These are phyloP conservation scores for Chirona hameri DNA, from an alignment of 2,888 invertebrate genomes.

Conservation along the genomic window DNA sequence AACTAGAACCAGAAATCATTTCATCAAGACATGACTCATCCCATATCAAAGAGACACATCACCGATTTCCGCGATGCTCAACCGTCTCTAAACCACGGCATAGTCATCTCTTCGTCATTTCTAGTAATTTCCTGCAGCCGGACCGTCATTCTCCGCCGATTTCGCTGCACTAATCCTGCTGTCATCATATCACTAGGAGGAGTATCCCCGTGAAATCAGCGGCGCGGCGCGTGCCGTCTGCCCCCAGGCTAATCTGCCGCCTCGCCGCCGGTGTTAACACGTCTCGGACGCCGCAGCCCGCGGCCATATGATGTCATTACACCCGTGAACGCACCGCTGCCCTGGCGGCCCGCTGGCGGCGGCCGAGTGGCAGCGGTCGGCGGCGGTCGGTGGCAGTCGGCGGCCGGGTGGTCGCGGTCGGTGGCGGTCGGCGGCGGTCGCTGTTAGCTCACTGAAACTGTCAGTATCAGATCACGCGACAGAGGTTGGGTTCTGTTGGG, in stretches of 20 bases:
- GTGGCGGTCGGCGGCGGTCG: too few species aligned
- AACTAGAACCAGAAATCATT: too few species aligned
- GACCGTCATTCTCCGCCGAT: neutral
- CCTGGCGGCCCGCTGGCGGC: neutral
- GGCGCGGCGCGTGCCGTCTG: neutral
- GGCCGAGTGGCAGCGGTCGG: neutral
- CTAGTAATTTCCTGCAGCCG: neutral
- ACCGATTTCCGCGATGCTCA: neutral
- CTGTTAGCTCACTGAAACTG: too few species aligned
- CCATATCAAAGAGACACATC: too few species aligned
- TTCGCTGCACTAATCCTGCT: neutral
- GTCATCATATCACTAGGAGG: neutral
- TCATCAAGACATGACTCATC: too few species aligned
- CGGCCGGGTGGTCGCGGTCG: neutral
- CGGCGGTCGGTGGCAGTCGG: neutral
- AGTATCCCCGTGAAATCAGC: constrained; percentile 7
- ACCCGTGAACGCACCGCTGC: constrained; percentile 6
- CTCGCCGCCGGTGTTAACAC: neutral
- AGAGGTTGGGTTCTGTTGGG: too few species aligned
- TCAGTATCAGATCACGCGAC: too few species aligned
- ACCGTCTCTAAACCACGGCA: neutral
- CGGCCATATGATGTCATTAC: neutral
- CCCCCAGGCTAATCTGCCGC: neutral
- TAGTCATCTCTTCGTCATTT: neutral
- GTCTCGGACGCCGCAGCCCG: neutral